A percentile compares a stretch with the other conserved stretches of the same genome.
phyloP scores from a whole-genome alignment of 2,797 vertebrate genomes.

The Gymnoscopelus microlampas region DNA sequence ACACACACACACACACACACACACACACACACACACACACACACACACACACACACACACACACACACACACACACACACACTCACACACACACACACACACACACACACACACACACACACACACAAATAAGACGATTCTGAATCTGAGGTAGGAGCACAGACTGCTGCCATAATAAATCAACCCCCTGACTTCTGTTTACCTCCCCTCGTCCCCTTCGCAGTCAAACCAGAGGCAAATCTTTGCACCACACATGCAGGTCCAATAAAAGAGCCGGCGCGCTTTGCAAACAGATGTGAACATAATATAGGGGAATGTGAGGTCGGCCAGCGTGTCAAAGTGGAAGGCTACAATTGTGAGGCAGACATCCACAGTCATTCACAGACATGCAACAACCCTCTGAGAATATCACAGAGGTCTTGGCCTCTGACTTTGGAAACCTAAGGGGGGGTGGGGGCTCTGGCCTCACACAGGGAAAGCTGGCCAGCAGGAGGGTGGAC shows the following conservation, averaged over 20 bases:
- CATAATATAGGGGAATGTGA: slow-evolving; percentile 3
- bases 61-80: background rate
- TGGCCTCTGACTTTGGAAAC: slow-evolving; percentile 24
- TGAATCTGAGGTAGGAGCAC: slow-evolving; percentile 17
- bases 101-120: slow-evolving; percentile 9
- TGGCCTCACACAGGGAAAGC: slow-evolving; percentile 37
- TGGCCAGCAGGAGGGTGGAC: slow-evolving; percentile 23
- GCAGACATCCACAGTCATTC: background rate
- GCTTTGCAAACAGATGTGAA: slow-evolving; percentile 15
- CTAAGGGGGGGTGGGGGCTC: background rate
- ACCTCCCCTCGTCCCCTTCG: background rate
- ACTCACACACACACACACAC: background rate
- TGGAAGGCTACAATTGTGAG: slow-evolving; percentile 2
- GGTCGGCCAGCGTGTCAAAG: background rate
- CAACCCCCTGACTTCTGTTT: slow-evolving; percentile 19
- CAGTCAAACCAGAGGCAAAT: background rate
- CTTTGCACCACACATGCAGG: background rate
- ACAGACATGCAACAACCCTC: background rate
- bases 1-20: slow-evolving; percentile 1
- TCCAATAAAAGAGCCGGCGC: slow-evolving; percentile 10
- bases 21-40: background rate
- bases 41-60: background rate
- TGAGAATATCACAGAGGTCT: slow-evolving; percentile 21
- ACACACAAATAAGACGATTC: background rate
- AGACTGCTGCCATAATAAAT: slow-evolving; percentile 27